Evolutionary conservation across 2,113 vertebrate species (phyloP), one percentile per base, ranked within the genome.

Genomic region (Loxodonta africana): DNA sequence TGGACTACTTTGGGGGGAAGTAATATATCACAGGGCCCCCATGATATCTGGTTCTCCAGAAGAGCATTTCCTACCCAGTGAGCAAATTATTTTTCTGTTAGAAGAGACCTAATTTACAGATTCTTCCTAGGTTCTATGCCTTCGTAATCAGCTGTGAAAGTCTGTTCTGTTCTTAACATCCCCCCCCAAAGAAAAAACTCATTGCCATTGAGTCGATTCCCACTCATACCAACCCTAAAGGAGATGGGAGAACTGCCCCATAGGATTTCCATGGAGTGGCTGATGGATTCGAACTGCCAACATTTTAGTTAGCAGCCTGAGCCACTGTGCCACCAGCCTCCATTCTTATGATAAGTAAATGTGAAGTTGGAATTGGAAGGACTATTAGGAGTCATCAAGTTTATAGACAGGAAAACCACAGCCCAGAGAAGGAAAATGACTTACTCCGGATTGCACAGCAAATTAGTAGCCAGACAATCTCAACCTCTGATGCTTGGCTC

Each of bases 341-440:
- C 48, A 6, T 48, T 48, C 21, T 48, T 92, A 69, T 77, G 30
- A 30, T 88, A 90, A 33, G 85, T 73, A 77, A 80, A 65, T 41
- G 85, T 17, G 76, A 92, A 94, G n/a, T 92, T 96, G 95, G 84
- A 90, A 63, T 95, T 67, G n/a, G 93, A 84, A 88, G n/a, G 53
- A 90, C 41, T 57, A n/a, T n/a, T 86, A 26, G 8, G 17, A 63
- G 65, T 78, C 82, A 93, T 97, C 21, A 78, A 37, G 23, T 74
- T 95, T 76, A 65, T 71, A 48, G 76, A 60, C 1, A 83, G 14
- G 30, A 37, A 93, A 88, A 83, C 14, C 20, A 87, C 80, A 25
- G 65, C 17, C 10, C 18, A 95, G 83, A 93, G 44, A 77, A 17
- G 83, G 46, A 63, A 94, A 94, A 83, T 89, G 26, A 53, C 10